Conservation (phyloP, 2,888 invertebrate species). For the Spialia ferax region DNA sequence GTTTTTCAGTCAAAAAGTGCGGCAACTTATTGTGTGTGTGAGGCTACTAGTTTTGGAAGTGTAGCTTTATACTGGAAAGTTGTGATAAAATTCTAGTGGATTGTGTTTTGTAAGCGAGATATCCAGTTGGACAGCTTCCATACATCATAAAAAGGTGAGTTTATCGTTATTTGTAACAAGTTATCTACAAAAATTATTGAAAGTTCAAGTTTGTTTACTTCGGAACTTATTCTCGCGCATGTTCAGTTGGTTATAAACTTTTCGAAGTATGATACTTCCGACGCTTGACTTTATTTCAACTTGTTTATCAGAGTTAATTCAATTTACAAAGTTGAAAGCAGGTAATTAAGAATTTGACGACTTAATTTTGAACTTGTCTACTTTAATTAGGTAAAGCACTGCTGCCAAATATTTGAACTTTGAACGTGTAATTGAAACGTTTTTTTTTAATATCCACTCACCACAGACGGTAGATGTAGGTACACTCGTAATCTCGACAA, state of each 20-base stretch:
- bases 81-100: constrained; percentile 79
- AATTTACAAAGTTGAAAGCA: constrained; percentile 26
- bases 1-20: constrained; percentile 77
- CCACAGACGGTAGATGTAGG: neutral
- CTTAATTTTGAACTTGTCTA: neutral
- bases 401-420: neutral
- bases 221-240: constrained; percentile 74
- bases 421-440: neutral
- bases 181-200: constrained; percentile 60
- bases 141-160: constrained; percentile 68
- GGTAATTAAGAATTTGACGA: constrained; percentile 6
- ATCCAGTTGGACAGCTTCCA: constrained; percentile 56
- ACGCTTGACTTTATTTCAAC: constrained; percentile 41
- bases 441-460: neutral
- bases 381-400: neutral
- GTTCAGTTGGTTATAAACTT: constrained; percentile 60
- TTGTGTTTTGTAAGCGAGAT: constrained; percentile 61
- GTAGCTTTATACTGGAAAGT: constrained; percentile 79
- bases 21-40: constrained; percentile 66
- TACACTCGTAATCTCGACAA: constrained; percentile 17
- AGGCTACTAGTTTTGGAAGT: constrained; percentile 77
- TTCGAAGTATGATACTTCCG: constrained; percentile 41
- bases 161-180: constrained; percentile 27
- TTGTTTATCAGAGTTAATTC: constrained; percentile 36
- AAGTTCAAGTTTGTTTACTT: constrained; percentile 79